Evolutionary conservation across 92 coral and sea anemone species (phyloP).

Genomic region (Pocillopora meandrina): DNA sequence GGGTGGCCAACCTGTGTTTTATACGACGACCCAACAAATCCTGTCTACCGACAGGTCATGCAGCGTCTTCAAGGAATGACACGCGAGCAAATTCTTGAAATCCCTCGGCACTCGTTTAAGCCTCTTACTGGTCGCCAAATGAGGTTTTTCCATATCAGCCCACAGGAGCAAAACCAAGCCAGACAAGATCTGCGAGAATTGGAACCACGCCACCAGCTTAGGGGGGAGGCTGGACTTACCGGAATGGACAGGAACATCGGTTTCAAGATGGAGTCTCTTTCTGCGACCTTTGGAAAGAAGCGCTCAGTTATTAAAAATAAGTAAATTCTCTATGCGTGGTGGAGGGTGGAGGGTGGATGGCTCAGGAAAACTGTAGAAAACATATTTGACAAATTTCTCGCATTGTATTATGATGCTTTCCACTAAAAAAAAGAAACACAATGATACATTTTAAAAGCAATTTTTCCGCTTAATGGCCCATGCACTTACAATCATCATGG

Average conservation of each 20-base stretch:
- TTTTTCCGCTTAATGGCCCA: too few species aligned
- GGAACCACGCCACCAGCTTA: conserved; percentile 9
- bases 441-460: too few species aligned
- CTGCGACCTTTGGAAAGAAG: not conserved
- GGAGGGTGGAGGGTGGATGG: not conserved
- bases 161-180: conserved; percentile 8
- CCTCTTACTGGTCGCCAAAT: conserved; percentile 16
- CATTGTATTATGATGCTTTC: not conserved
- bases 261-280: not conserved
- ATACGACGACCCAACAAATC: conserved; percentile 16
- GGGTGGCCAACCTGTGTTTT: conserved; percentile 12
- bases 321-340: not conserved
- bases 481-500: too few species aligned
- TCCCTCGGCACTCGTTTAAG: conserved; percentile 32
- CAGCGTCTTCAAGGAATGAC: conserved; percentile 22
- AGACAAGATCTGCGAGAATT: not conserved
- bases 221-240: conserved; percentile 5
- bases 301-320: not conserved
- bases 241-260: not conserved
- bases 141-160: conserved; percentile 2
- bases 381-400: not conserved
- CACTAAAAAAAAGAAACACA: too few species aligned
- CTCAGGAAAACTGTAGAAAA: not conserved
- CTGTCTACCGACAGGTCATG: not conserved
- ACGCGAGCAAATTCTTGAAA: not conserved